Evolutionary conservation across 2,888 invertebrate species (phyloP), one percentile per base, ranked within the genome.

Genomic region (Mesorhabditis spiculigera): DNA sequence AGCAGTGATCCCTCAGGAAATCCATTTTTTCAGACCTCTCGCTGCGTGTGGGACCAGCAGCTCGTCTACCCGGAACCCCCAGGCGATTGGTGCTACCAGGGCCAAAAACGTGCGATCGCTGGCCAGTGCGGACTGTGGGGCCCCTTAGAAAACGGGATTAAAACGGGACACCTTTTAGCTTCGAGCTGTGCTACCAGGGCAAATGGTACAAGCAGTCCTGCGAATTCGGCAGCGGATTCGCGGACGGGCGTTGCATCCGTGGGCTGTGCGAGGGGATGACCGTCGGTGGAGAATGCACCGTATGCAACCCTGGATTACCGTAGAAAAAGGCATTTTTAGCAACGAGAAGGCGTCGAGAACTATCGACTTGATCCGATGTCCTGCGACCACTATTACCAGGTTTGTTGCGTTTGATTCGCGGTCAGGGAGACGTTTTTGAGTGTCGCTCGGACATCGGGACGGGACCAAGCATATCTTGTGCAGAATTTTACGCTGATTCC

Each of bases 221-320:
- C n/a, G 58, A 50, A n/a, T 50, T 13, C 58, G 58, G 58, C n/a
- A 50, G 58, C 58, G 58, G 58, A n/a, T 50, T 50, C 58, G 8
- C 58, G 58, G n/a, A 50, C n/a, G 58, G 58, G 58, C 58, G 58
- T 13, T 50, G 58, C 58, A 50, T 50, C n/a, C 58, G 58, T 50
- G 58, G 58, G 8, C 10, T 50, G 8, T 50, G 58, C 58, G 10
- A 50, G 58, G 58, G 28, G 28, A 28, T 28, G 28, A 28, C 28
- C 28, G 3, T 28, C 28, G 28, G 28, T 28, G 28, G 28, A 28
- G 28, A 28, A 28, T 28, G 28, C 28, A 28, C 28, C 28, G 28
- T 28, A 28, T 3, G 28, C 28, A 28, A 28, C 28, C 1, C 3
- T 28, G 28, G 28, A 28, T 28, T 28, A 28, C 28, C 28, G 28